Conservation (phyloP, 2,888 invertebrate species). For the Xanthia icteritia region DNA sequence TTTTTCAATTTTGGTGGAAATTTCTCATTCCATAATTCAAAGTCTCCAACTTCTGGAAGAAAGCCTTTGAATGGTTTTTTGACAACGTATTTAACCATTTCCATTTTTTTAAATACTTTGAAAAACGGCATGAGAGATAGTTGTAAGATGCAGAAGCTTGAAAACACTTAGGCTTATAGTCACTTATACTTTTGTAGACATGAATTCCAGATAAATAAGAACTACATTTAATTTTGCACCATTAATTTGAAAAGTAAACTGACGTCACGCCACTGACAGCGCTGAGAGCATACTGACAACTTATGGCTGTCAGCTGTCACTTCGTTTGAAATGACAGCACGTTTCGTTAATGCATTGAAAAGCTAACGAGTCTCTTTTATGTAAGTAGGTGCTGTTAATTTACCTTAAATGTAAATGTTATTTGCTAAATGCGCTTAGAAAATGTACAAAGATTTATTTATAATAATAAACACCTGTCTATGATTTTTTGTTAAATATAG, state of each 20-base stretch:
- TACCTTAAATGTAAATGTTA: neutral
- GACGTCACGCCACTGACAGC: conserved; percentile 43
- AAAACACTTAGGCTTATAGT: neutral
- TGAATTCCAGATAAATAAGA: neutral
- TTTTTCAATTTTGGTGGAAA: conserved; percentile 76
- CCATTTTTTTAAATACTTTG: conserved; percentile 46
- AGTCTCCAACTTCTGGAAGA: conserved; percentile 79
- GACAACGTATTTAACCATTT: conserved; percentile 68
- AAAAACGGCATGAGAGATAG: conserved; percentile 1
- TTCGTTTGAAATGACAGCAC: conserved; percentile 31
- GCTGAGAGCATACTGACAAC: conserved; percentile 48
- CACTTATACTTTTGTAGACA: neutral
- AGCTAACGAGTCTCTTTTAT: conserved; percentile 15
- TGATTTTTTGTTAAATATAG: neutral
- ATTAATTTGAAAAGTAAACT: conserved; percentile 22
- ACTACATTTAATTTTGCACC: conserved; percentile 13
- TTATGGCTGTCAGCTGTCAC: conserved; percentile 42
- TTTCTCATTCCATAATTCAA: conserved; percentile 81
- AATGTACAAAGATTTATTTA: neutral
- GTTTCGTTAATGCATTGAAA: conserved; percentile 57
- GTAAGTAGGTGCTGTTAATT: neutral
- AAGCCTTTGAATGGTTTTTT: conserved; percentile 75
- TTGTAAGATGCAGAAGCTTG: neutral
- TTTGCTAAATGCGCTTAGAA: conserved; percentile 6
- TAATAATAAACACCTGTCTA: neutral